Evolutionary conservation across 1,140 invertebrate genomes (phyloP), one percentile per base, ranked within the genome.

Genomic region (Oscheius sp.): DNA sequence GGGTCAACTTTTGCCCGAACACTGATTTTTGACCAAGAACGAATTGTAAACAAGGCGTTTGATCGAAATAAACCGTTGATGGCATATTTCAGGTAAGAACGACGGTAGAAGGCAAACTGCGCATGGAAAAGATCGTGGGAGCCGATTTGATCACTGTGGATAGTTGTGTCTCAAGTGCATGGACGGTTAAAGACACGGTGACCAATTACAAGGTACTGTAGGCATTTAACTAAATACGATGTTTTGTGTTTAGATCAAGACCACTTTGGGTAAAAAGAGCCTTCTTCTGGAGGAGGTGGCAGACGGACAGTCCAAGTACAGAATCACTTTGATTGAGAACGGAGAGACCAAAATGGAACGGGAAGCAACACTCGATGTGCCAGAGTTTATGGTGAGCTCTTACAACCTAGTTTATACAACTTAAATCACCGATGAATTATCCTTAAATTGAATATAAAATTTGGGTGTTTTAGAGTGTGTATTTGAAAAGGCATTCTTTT

Each of bases 91-190:
- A 71, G 64, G 66, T 76, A 34, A 71, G 75, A 28, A 76, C 75
- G 58, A 76, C 75, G 34, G 75, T 76, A 4, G 75, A 76, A 68
- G 75, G 75, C 45, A 73, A 74, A 36, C 61, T 76, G 2, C 67
- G 66, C 61, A 76, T 76, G 75, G 75, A 76, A 32, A 76, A 76
- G 55, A 73, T 76, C 20, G 75, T 76, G 15, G 75, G 75, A 34
- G 75, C 75, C 20, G 72, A 76, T 36, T 46, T 76, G 71, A 76
- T 74, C 34, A 76, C 75, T 38, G 72, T 76, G 31, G 75, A 76
- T 29, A 68, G 65, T 35, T 69, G 71, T 46, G 66, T 76, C 45
- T 63, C 64, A 28, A 68, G 64, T 49, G 75, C 70, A 45, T 76
- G 75, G 75, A 76, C 75, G 32, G 72, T 76, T 26, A 62, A 64